phyloP scores from a whole-genome alignment of 2,888 invertebrate species.

The Trichogramma evanescens region DNA sequence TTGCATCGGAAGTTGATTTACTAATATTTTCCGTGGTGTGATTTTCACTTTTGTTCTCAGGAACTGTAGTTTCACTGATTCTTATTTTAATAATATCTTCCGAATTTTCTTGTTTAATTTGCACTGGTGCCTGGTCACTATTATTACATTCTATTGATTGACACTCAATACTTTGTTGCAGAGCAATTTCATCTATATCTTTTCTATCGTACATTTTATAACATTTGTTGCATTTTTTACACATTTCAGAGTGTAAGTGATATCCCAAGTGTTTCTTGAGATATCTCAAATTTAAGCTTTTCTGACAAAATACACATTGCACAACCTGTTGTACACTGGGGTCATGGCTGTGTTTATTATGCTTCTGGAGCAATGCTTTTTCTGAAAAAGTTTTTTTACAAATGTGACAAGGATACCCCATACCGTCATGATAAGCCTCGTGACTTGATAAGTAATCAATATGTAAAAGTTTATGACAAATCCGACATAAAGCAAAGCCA shows the following conservation, averaged over 20 bases:
- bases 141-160: not conserved
- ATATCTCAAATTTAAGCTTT: conserved; percentile 19
- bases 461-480: conserved; percentile 26
- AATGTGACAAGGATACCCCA: conserved; percentile 36
- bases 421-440: conserved; percentile 35
- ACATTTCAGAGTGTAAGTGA: conserved; percentile 24
- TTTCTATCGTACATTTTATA: conserved; percentile 13
- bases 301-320: conserved; percentile 26
- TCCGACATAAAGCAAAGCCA: conserved; percentile 19
- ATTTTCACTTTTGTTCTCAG: not conserved
- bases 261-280: conserved; percentile 23
- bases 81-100: not conserved
- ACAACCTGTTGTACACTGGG: conserved; percentile 13
- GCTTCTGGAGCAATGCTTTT: conserved; percentile 22
- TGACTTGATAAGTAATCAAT: conserved; percentile 25
- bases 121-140: not conserved
- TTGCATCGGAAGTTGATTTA: too few relatives aligned
- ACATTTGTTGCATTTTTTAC: conserved; percentile 23
- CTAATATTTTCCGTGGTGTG: too few relatives aligned
- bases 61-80: not conserved
- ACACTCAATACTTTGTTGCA: not conserved
- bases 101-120: not conserved
- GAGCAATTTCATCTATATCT: conserved; percentile 12
- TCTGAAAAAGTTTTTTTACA: conserved; percentile 33
- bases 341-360: conserved; percentile 20